Conservation (phyloP, 1,140 invertebrate species). For the Caerostris darwini region DNA sequence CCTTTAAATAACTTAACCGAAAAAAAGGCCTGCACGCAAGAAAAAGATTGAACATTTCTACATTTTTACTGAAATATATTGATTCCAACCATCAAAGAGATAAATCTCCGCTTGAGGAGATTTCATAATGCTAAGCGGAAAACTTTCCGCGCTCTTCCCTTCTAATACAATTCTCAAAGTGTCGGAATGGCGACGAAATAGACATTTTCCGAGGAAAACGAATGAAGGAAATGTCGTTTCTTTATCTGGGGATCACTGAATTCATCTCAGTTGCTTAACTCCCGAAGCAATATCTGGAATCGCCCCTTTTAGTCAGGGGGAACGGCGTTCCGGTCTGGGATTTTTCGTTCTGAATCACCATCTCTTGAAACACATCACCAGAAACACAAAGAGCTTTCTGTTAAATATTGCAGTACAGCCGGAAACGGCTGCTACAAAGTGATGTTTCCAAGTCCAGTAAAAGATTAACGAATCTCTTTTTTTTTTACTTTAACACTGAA, state of each 20-base stretch:
- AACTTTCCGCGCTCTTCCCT: background rate
- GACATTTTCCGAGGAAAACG: constrained; percentile 1
- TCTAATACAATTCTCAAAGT: constrained; percentile 10
- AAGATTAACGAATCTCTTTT: background rate
- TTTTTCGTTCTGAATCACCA: constrained; percentile 19
- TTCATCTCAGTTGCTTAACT: constrained; percentile 55
- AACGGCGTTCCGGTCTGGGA: constrained; percentile 34
- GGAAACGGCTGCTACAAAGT: background rate
- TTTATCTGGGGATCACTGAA: constrained; percentile 47
- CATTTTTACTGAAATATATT: background rate
- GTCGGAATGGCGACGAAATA: background rate
- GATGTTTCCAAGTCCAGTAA: constrained; percentile 7
- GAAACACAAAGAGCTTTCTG: constrained; percentile 51
- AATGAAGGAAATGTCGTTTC: constrained; percentile 55
- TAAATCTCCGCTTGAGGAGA: constrained; percentile 16
- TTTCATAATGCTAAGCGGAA: constrained; percentile 20
- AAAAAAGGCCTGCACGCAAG: too few species aligned
- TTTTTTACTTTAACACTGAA: background rate
- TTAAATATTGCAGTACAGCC: constrained; percentile 46
- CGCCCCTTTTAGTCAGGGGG: background rate
- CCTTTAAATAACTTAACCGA: too few species aligned
- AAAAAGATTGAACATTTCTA: background rate
- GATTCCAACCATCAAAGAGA: background rate
- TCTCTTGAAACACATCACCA: constrained; percentile 19
- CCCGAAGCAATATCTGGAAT: constrained; percentile 4